Evolutionary conservation across 1,140 invertebrate species (phyloP).

Genomic region (Meloidogyne floridensis): DNA sequence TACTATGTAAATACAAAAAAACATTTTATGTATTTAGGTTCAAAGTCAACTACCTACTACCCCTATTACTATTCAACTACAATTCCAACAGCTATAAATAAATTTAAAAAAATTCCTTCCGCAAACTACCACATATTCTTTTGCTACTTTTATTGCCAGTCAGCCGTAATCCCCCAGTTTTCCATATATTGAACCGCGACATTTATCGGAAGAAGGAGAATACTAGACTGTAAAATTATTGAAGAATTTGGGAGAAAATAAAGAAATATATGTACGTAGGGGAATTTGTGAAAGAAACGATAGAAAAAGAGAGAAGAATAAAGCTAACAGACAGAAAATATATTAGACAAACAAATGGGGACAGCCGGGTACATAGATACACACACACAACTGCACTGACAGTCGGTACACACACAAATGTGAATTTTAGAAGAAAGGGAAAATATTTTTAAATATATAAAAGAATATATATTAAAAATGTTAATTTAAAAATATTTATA

Average conservation of each 20-base stretch:
- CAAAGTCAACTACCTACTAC: too few relatives aligned
- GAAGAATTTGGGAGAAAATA: background rate
- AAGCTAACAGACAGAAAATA: background rate
- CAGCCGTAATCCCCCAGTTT: background rate
- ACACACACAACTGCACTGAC: background rate
- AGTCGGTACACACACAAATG: background rate
- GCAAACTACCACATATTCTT: slow-evolving; percentile 1
- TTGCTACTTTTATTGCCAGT: background rate
- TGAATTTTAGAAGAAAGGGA: background rate
- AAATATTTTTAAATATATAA: background rate
- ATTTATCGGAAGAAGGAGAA: background rate
- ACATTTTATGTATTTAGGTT: too few relatives aligned
- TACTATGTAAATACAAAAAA: too few relatives aligned
- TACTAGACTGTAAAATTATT: slow-evolving; percentile 4
- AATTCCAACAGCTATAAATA: background rate
- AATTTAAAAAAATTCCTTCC: background rate
- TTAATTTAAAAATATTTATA: too few relatives aligned
- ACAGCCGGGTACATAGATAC: background rate
- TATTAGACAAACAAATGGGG: background rate
- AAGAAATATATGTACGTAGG: background rate
- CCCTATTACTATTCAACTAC: background rate
- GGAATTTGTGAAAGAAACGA: background rate
- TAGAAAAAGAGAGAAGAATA: background rate
- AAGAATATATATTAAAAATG: background rate
- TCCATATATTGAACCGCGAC: slow-evolving; percentile 5